Evolutionary conservation across 2,113 vertebrate genomes (phyloP).

Genomic region (Oreochromis spilurus): DNA sequence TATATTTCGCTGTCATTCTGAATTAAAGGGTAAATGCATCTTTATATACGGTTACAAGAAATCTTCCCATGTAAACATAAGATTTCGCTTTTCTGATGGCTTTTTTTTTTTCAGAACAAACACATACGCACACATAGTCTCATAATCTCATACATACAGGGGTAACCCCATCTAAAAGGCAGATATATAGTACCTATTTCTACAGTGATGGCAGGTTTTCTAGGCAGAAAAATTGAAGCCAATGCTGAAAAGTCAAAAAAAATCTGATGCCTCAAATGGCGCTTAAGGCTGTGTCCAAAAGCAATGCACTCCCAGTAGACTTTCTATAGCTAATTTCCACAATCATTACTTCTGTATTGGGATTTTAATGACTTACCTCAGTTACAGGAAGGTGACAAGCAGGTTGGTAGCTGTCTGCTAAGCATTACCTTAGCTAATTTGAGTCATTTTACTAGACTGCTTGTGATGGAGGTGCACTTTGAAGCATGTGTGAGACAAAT

Average conservation of each 20-base stretch:
- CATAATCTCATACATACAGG: background rate
- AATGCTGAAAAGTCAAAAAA: background rate
- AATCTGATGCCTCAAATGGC: background rate
- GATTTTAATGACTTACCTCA: background rate
- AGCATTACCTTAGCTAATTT: background rate
- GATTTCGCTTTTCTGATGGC: background rate
- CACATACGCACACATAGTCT: background rate
- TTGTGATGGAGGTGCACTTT: background rate
- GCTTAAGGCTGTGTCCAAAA: background rate
- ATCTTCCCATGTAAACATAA: background rate
- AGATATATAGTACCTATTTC: background rate
- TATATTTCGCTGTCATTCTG: background rate
- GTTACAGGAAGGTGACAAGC: background rate
- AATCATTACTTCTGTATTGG: background rate
- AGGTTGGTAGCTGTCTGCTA: background rate
- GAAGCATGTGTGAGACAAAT: background rate
- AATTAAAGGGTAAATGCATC: background rate
- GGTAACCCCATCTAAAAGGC: background rate
- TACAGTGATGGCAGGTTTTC: background rate
- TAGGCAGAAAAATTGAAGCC: background rate
- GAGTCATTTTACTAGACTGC: background rate
- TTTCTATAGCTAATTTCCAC: background rate
- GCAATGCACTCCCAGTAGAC: background rate
- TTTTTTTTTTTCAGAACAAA: background rate
- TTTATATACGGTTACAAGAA: background rate